A percentile compares a stretch with the other conserved stretches of the same genome.
Evolutionary conservation across 2,797 vertebrate genomes (phyloP).

Genomic region (Mormyrops boulengeri): DNA sequence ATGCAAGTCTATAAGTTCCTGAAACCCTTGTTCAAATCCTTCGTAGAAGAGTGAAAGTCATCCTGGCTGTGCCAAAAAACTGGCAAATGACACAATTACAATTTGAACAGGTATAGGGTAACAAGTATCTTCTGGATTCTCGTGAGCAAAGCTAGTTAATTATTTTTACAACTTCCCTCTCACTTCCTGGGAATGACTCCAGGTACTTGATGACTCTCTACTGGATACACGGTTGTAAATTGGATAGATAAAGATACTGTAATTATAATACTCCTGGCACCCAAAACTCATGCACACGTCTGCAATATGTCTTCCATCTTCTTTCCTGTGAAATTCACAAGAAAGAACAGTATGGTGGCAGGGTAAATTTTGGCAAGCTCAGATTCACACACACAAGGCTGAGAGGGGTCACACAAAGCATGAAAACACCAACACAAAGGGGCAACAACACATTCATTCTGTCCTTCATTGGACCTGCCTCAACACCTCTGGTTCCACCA

Average conservation of each 20-base stretch:
- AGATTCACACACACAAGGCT: conserved; percentile 26
- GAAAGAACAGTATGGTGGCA: background rate
- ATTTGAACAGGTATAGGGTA: background rate
- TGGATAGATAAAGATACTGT: background rate
- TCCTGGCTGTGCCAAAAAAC: background rate
- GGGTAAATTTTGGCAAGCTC: conserved; percentile 29
- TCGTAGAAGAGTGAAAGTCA: background rate
- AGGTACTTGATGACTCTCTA: background rate
- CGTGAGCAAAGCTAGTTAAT: background rate
- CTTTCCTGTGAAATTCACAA: background rate
- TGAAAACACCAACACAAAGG: conserved; percentile 15
- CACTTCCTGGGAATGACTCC: background rate
- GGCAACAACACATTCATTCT: conserved; percentile 25
- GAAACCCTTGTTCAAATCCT: background rate
- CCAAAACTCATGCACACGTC: background rate
- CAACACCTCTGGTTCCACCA: conserved; percentile 57
- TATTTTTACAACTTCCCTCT: background rate
- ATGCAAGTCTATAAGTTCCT: background rate
- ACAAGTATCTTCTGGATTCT: background rate
- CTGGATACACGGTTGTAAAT: background rate
- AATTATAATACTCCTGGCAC: background rate
- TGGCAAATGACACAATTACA: background rate
- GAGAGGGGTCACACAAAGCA: conserved; percentile 25
- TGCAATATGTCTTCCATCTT: background rate
- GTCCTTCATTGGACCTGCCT: conserved; percentile 45